Percentiles rank a stretch among this genome's conserved stretches.
These are phyloP conservation scores for Rhinichthys osculus DNA, from an alignment of 2,797 vertebrate species.

Conservation along the genomic window DNA sequence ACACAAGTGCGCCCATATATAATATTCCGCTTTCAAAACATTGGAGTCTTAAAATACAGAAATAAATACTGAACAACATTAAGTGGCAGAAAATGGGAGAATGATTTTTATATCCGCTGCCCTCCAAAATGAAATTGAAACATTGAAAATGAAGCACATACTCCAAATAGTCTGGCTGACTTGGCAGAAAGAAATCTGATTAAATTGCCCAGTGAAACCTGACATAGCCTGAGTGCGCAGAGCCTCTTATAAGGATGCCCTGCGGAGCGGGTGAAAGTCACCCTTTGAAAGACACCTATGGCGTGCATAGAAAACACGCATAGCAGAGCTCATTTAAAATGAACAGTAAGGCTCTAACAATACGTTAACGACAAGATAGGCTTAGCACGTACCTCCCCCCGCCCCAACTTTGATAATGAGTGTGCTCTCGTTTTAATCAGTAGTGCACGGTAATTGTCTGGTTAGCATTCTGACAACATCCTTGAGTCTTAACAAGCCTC, in stretches of 20 bases:
- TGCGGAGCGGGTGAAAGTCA: conserved; percentile 60
- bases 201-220: conserved; percentile 65
- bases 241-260: conserved; percentile 50
- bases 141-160: conserved; percentile 59
- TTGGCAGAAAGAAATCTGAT: conserved; percentile 69
- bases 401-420: conserved; percentile 74
- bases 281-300: conserved; percentile 54
- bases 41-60: background rate
- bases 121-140: conserved; percentile 64
- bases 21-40: background rate
- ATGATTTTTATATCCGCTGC: conserved; percentile 48
- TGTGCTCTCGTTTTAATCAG: conserved; percentile 81
- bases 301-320: conserved; percentile 4
- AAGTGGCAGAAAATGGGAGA: conserved; percentile 40
- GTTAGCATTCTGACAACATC: conserved; percentile 85
- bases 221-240: conserved; percentile 61
- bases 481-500: conserved; percentile 76
- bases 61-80: conserved; percentile 24
- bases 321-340: background rate
- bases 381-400: conserved; percentile 58
- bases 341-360: background rate
- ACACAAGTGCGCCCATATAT: conserved; percentile 20
- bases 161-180: conserved; percentile 64
- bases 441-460: conserved; percentile 84
- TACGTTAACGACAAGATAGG: conserved; percentile 8